Evolutionary conservation across 2,113 vertebrate genomes (phyloP).

Genomic region (Tor tambroides): DNA sequence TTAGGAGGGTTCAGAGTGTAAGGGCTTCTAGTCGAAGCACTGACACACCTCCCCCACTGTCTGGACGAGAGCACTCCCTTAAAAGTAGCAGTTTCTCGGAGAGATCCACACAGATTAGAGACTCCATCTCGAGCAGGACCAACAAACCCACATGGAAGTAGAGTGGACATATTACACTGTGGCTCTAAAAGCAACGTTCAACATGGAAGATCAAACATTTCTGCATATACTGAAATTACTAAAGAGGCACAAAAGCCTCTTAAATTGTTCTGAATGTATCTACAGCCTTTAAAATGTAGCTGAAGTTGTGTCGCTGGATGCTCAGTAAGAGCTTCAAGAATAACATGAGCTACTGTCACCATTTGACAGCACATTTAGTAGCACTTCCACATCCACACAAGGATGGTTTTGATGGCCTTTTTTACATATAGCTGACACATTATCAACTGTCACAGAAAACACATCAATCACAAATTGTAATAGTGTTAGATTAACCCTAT

Average conservation of each 20-base stretch:
- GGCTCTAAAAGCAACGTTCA: background rate
- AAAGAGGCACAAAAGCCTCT: slow-evolving; percentile 15
- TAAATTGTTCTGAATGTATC: slow-evolving; percentile 54
- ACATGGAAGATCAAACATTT: background rate
- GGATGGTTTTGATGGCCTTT: slow-evolving; percentile 54
- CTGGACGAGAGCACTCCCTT: slow-evolving; percentile 58
- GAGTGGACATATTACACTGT: slow-evolving; percentile 53
- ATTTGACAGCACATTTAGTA: slow-evolving; percentile 59
- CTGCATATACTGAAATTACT: background rate
- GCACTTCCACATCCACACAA: slow-evolving; percentile 54
- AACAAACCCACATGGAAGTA: slow-evolving; percentile 84
- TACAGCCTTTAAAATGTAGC: slow-evolving; percentile 51
- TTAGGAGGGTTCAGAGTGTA: slow-evolving; percentile 83
- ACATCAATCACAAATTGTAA: slow-evolving; percentile 20
- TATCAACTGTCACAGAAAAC: background rate
- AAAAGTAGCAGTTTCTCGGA: slow-evolving; percentile 78
- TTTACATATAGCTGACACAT: slow-evolving; percentile 39
- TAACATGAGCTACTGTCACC: slow-evolving; percentile 50
- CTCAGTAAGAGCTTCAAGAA: slow-evolving; percentile 36
- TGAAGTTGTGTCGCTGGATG: slow-evolving; percentile 41
- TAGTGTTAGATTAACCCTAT: slow-evolving; percentile 12
- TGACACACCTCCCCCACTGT: slow-evolving; percentile 64
- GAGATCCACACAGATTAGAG: slow-evolving; percentile 75
- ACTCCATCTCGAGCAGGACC: slow-evolving; percentile 72
- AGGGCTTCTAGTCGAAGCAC: slow-evolving; percentile 72